phyloP scores from a whole-genome alignment of 2,888 invertebrate species.

The Azorinus chamasolen region DNA sequence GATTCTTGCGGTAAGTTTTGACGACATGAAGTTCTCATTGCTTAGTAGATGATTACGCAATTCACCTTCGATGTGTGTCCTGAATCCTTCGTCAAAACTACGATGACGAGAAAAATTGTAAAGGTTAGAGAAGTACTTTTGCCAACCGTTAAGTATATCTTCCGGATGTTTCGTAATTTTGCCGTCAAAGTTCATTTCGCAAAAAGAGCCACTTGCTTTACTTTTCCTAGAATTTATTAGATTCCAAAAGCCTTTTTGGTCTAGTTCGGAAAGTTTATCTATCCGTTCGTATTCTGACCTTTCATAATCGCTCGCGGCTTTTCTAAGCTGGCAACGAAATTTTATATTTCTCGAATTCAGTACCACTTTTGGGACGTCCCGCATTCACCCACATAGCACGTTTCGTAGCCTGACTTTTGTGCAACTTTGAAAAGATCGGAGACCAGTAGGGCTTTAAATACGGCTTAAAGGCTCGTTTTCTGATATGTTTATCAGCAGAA shows the following conservation, averaged over 20 bases:
- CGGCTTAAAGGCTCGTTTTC: background rate
- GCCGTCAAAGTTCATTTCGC: slow-evolving; percentile 9
- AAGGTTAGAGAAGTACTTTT: too few species aligned
- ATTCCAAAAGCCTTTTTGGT: slow-evolving; percentile 18
- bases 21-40: too few species aligned
- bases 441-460: slow-evolving; percentile 10
- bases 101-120: too few species aligned
- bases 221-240: background rate
- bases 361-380: background rate
- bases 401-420: background rate
- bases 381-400: too few species aligned
- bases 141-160: too few species aligned
- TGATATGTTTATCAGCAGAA: background rate
- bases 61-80: too few species aligned
- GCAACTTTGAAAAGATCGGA: background rate
- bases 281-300: too few species aligned
- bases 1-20: too few species aligned
- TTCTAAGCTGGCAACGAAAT: background rate
- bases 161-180: too few species aligned
- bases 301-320: background rate
- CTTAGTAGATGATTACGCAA: too few species aligned
- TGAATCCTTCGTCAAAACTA: too few species aligned
- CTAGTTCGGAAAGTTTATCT: slow-evolving; percentile 2
- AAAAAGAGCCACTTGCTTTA: background rate
- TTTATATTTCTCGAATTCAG: background rate